These are phyloP conservation scores for Lamproptera curius DNA, from an alignment of 2,888 invertebrate genomes.

Conservation along the genomic window DNA sequence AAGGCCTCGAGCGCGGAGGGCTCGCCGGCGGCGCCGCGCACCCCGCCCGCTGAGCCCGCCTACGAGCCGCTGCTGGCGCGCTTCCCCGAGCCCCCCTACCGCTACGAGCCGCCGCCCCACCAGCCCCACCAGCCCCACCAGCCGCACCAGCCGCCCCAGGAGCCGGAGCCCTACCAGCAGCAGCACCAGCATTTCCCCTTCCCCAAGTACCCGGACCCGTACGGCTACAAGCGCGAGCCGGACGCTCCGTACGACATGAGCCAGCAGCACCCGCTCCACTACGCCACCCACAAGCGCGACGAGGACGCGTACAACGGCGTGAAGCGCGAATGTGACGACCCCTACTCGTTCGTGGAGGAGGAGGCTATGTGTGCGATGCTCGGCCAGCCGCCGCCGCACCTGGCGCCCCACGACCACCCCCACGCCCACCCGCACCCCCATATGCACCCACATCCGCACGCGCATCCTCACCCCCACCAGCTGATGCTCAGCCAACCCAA, in stretches of 20 bases:
- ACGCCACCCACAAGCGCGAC: slow-evolving; percentile 48
- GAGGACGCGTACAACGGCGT: slow-evolving; percentile 65
- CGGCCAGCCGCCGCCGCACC: slow-evolving; percentile 47
- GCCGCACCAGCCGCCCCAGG: slow-evolving; percentile 40
- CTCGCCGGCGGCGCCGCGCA: slow-evolving; percentile 39
- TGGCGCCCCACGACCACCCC: slow-evolving; percentile 58
- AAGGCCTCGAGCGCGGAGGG: slow-evolving; percentile 45
- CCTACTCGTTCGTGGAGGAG: slow-evolving; percentile 92
- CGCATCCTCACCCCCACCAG: slow-evolving; percentile 47
- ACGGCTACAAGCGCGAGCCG: slow-evolving; percentile 59
- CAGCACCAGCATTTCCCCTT: slow-evolving; percentile 65
- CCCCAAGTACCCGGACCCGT: slow-evolving; percentile 62
- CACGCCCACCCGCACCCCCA: slow-evolving; percentile 43
- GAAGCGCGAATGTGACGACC: slow-evolving; percentile 84
- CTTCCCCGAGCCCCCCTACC: slow-evolving; percentile 29
- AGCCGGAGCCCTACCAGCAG: slow-evolving; percentile 43
- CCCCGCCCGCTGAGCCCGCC: slow-evolving; percentile 51
- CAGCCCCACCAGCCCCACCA: slow-evolving; percentile 41
- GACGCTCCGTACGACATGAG: slow-evolving; percentile 71
- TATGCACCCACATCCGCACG: slow-evolving; percentile 45
- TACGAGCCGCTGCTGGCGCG: slow-evolving; percentile 35
- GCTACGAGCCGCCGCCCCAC: slow-evolving; percentile 48
- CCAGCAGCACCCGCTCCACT: slow-evolving; percentile 43
- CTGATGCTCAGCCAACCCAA: slow-evolving; percentile 81
- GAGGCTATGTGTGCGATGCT: slow-evolving; percentile 81